Percentiles rank a stretch among this genome's conserved stretches.
phyloP scores from a whole-genome alignment of 92 coral and sea anemone genomes.

The Zoanthus sociatus region DNA sequence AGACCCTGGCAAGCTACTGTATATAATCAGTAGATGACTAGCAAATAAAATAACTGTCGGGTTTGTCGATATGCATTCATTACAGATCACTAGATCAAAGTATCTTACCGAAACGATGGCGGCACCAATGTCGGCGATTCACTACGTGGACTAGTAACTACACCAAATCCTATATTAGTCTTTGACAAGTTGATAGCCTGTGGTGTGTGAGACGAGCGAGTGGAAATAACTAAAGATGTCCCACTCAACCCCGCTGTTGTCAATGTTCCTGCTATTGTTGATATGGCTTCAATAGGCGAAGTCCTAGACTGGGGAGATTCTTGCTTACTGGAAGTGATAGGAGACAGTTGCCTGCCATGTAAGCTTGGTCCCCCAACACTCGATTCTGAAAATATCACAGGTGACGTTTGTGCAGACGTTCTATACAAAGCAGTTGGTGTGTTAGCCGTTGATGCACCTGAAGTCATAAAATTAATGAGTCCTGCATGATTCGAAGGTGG shows the following conservation, averaged over 20 bases:
- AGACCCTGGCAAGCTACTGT: too few species aligned
- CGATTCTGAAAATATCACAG: conserved; percentile 78
- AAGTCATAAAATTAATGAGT: conserved; percentile 61
- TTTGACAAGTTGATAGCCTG: conserved; percentile 82
- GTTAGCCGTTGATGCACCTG: conserved; percentile 70
- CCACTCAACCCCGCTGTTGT: conserved; percentile 53
- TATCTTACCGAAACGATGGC: conserved; percentile 75
- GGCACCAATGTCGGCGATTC: conserved; percentile 88
- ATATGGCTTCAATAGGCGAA: conserved; percentile 61
- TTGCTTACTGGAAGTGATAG: conserved; percentile 77
- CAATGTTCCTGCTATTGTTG: conserved; percentile 43
- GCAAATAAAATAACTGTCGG: not conserved
- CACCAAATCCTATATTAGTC: conserved; percentile 84
- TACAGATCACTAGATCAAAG: not conserved
- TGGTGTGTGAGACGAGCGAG: conserved; percentile 67
- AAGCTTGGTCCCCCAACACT: conserved; percentile 63
- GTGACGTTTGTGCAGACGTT: conserved; percentile 68
- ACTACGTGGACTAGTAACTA: conserved; percentile 77
- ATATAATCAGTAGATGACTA: not conserved
- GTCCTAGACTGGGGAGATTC: conserved; percentile 69
- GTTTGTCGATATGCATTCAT: not conserved
- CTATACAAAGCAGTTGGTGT: conserved; percentile 70
- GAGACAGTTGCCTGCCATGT: conserved; percentile 86
- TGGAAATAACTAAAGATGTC: conserved; percentile 65
- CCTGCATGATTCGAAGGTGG: conserved; percentile 60